A percentile compares a stretch with the other conserved stretches of the same genome.
phyloP scores from a whole-genome alignment of 2,113 vertebrate species.

The Turdus rufiventris region DNA sequence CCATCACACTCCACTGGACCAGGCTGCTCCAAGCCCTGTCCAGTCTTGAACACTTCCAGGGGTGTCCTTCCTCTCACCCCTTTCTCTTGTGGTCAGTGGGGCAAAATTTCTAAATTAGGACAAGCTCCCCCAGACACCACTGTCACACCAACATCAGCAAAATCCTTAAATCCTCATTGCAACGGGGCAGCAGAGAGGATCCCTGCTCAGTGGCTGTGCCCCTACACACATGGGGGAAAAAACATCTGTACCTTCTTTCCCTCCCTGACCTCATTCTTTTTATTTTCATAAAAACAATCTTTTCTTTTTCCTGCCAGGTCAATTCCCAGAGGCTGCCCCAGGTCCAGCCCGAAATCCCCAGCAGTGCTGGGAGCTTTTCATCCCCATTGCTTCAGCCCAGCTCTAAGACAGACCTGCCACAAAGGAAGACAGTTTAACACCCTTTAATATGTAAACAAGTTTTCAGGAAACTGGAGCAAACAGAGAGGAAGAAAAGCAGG shows the following conservation, averaged over 20 bases:
- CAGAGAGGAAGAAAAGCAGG: background rate
- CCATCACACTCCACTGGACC: background rate
- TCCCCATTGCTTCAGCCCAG: background rate
- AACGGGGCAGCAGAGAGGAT: background rate
- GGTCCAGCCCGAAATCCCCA: background rate
- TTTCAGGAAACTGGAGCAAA: background rate
- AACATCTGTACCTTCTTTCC: background rate
- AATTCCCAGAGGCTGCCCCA: background rate
- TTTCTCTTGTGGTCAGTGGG: background rate
- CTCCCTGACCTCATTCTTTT: no score
- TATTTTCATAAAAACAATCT: background rate
- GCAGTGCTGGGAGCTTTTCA: background rate
- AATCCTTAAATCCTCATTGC: background rate
- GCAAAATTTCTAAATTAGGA: background rate
- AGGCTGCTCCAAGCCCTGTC: background rate
- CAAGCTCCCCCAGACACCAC: background rate
- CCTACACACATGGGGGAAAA: background rate
- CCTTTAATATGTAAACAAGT: background rate
- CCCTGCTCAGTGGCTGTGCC: background rate
- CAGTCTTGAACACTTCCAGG: background rate
- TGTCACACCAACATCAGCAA: rapidly evolving
- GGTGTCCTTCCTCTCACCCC: background rate
- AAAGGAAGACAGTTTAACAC: background rate
- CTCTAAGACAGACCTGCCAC: background rate
- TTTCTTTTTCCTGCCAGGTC: background rate